Evolutionary conservation across 2,888 invertebrate genomes (phyloP).

Genomic region (Pyrochroa serraticornis): DNA sequence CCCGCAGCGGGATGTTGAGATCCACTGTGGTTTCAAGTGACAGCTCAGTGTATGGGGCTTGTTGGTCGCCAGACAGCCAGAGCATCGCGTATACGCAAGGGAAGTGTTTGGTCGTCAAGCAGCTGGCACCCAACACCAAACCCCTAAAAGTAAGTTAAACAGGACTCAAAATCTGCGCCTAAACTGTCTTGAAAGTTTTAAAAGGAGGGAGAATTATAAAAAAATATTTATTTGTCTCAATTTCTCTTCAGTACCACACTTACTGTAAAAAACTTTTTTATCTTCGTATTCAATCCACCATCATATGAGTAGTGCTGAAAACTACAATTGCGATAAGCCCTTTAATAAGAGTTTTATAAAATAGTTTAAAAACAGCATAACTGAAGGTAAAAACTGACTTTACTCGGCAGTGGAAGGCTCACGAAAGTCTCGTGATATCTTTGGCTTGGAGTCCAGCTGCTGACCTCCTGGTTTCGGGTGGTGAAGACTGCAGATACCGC

Average conservation of each 20-base stretch:
- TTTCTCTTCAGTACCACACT: too few species aligned
- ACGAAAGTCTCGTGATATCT: slow-evolving; percentile 90
- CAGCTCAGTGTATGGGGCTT: slow-evolving; percentile 80
- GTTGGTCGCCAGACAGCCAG: slow-evolving; percentile 79
- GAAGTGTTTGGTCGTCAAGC: slow-evolving; percentile 70
- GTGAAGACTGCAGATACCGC: slow-evolving; percentile 85
- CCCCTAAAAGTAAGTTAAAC: slow-evolving; percentile 65
- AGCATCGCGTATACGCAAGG: slow-evolving; percentile 74
- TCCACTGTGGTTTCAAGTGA: slow-evolving; percentile 85
- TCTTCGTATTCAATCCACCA: too few species aligned
- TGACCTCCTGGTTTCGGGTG: slow-evolving; percentile 90
- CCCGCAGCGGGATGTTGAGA: slow-evolving; percentile 90
- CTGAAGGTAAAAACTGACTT: neutral
- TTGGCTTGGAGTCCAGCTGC: slow-evolving; percentile 95
- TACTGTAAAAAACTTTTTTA: too few species aligned
- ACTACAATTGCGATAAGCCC: too few species aligned
- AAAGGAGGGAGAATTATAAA: too few species aligned
- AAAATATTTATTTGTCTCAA: too few species aligned
- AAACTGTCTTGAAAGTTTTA: too few species aligned
- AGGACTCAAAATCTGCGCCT: neutral
- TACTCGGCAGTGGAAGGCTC: slow-evolving; percentile 89
- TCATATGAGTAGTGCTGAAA: too few species aligned
- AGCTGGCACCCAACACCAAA: slow-evolving; percentile 76
- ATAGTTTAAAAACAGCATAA: too few species aligned
- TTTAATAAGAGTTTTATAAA: too few species aligned